Evolutionary conservation across 2,113 vertebrate species (phyloP).

Genomic region (Helogale parvula): DNA sequence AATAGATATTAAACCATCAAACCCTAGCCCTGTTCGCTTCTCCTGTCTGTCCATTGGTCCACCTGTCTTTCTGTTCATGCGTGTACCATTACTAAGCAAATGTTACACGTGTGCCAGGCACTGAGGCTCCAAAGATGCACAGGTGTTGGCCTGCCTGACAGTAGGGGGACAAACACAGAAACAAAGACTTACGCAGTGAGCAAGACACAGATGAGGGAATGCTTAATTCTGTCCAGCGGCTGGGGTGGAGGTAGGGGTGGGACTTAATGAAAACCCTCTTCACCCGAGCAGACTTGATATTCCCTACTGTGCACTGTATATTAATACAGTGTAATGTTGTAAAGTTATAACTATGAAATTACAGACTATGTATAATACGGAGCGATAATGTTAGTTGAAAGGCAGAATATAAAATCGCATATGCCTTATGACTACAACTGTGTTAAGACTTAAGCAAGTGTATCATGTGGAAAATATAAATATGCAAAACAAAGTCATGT

Average conservation of each 20-base stretch:
- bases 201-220: background rate
- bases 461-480: background rate
- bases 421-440: background rate
- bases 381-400: background rate
- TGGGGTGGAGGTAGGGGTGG: background rate
- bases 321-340: background rate
- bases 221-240: background rate
- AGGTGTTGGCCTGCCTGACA: too few relatives aligned
- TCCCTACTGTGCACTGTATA: background rate
- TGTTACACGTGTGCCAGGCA: background rate
- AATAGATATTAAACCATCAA: background rate
- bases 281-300: background rate
- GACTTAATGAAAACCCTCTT: background rate
- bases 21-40: background rate
- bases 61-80: background rate
- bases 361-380: background rate
- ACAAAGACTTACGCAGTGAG: background rate
- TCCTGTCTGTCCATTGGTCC: background rate
- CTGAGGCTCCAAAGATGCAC: too few relatives aligned
- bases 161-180: background rate
- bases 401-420: slow-evolving; percentile 11
- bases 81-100: background rate
- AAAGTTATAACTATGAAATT: background rate
- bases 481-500: background rate
- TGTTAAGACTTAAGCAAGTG: background rate